Evolutionary conservation across 1,140 invertebrate species (phyloP), one percentile per base, ranked within the genome.

Genomic region (Pachypeltis micranthus): DNA sequence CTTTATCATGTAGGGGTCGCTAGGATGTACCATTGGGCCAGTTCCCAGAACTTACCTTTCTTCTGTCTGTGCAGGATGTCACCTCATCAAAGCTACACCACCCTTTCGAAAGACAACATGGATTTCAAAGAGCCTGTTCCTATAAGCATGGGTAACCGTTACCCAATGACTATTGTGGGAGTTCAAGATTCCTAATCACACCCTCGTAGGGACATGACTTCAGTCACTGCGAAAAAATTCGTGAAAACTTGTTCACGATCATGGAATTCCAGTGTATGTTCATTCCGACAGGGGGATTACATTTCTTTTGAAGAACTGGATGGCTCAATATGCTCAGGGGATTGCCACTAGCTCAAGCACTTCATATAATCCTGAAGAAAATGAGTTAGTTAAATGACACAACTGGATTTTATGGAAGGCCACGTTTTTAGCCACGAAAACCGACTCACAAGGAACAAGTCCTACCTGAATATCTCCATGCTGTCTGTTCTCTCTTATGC

Each of bases 171-270:
- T 70, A 69, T 72, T 47, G 21, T 21, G 47, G 66, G 12, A 63
- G 69, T 59, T 72, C 67, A 12, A 54, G 70, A 54, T 73, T 70
- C 60, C 69, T 67, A 23, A 72, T 39, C 70, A 26, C 66, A 69
- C 39, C 63, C 66, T 24, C 68, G 68, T 59, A 4, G 31, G 14
- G 65, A 71, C 64, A 60, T 70, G 60, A 63, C 65, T 44, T 23
- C 64, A 12, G 54, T 61, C 26, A 59, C 70, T 16, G 70, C 68
- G 31, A 39, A 39, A 39, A 60, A 59, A 21, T 58, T 63, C 19
- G 26, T 67, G 24, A n/a, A n/a, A 21, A 66, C 26, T 16, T 70
- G 19, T 66, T 67, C 67, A 64, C 61, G 24, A 23, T 70, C 16
- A 67, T 61, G 57, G 64, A 23, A 67, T 59, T 2, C 64, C 63